A percentile compares a stretch with the other conserved stretches of the same genome.
These are phyloP conservation scores for Engystomops pustulosus DNA, from an alignment of 2,113 vertebrate species.

Conservation along the genomic window DNA sequence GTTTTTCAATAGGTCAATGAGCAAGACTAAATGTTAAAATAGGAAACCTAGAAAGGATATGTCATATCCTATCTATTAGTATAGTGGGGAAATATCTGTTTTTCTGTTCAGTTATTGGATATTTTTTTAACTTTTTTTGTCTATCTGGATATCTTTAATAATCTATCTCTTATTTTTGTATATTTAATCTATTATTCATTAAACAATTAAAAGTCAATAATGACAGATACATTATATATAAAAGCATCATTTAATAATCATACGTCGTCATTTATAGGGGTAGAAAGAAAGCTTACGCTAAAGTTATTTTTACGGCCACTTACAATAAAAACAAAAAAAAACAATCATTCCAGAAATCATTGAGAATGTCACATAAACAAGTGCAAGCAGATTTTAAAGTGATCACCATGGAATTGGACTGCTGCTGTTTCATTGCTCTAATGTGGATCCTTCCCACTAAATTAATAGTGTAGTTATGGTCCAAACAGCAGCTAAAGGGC, in stretches of 20 bases:
- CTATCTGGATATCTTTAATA: too few relatives aligned
- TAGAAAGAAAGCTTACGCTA: not conserved
- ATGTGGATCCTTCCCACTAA: conserved; percentile 44
- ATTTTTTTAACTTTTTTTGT: too few relatives aligned
- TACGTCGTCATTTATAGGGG: not conserved
- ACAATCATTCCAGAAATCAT: not conserved
- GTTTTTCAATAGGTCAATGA: too few relatives aligned
- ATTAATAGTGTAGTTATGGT: conserved; percentile 40
- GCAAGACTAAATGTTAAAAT: too few relatives aligned
- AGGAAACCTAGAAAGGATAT: too few relatives aligned
- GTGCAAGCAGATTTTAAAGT: not conserved
- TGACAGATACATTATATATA: not conserved
- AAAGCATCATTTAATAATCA: not conserved
- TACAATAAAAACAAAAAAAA: not conserved
- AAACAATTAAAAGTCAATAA: too few relatives aligned
- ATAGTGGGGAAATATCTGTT: too few relatives aligned
- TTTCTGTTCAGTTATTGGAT: too few relatives aligned
- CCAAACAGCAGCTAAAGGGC: conserved; percentile 56
- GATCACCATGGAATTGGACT: conserved; percentile 12
- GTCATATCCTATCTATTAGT: too few relatives aligned
- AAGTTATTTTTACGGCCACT: not conserved
- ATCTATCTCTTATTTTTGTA: too few relatives aligned
- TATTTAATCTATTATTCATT: too few relatives aligned
- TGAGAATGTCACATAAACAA: not conserved
- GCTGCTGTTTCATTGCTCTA: conserved; percentile 26